A percentile compares a stretch with the other conserved stretches of the same genome.
Conservation (phyloP, 1,140 invertebrate species). For the Hesperophylax magnus region DNA sequence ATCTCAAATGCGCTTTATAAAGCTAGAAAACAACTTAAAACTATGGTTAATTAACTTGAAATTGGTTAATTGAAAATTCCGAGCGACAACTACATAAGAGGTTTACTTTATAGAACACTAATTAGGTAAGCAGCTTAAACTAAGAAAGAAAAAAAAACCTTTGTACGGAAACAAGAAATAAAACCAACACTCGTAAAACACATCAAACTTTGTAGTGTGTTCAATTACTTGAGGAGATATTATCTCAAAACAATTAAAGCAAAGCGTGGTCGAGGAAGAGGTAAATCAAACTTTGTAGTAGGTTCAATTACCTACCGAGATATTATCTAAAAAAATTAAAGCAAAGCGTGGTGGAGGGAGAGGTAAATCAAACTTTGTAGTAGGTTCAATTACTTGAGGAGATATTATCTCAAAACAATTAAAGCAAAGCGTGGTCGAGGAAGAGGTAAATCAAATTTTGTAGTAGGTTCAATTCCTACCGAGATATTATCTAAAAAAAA, state of each 20-base stretch:
- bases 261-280: background rate
- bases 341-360: background rate
- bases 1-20: too few species aligned
- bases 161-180: background rate
- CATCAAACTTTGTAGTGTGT: conserved; percentile 29
- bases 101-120: background rate
- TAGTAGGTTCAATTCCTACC: conserved; percentile 2
- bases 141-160: background rate
- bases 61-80: too few species aligned
- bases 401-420: conserved; percentile 36
- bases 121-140: background rate
- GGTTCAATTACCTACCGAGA: conserved; percentile 3
- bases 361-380: conserved; percentile 20
- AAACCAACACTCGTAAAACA: background rate
- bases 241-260: conserved; percentile 27
- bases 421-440: background rate
- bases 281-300: background rate
- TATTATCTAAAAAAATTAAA: conserved; percentile 30
- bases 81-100: too few species aligned
- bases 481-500: conserved; percentile 29
- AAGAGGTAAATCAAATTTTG: conserved; percentile 16
- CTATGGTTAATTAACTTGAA: too few species aligned
- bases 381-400: conserved; percentile 11
- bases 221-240: conserved; percentile 15
- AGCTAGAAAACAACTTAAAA: too few species aligned